phyloP scores from a whole-genome alignment of 2,888 invertebrate genomes.

The Esperia sulphurella region DNA sequence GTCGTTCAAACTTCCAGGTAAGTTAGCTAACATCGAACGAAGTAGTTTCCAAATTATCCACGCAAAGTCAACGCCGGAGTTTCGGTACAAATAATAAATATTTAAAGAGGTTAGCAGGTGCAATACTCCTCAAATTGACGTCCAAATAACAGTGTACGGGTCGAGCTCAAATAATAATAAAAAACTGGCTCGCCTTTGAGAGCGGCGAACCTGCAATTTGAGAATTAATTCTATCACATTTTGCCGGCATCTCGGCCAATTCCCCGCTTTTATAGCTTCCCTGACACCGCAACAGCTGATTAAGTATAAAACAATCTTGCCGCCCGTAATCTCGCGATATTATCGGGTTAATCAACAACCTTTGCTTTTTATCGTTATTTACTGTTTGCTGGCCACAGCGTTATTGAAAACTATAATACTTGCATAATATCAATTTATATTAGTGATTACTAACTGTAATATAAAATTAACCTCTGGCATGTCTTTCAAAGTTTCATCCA shows the following conservation, averaged over 20 bases:
- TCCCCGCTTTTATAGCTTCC: slow-evolving; percentile 45
- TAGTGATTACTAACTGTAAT: no score
- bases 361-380: slow-evolving; percentile 10
- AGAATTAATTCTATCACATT: slow-evolving; percentile 70
- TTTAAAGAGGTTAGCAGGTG: slow-evolving; percentile 71
- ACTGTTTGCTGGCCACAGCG: background rate
- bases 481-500: no score
- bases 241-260: slow-evolving; percentile 47
- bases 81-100: slow-evolving; percentile 61
- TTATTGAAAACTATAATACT: no score
- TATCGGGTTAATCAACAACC: slow-evolving; percentile 43
- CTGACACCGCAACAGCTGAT: slow-evolving; percentile 62
- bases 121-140: slow-evolving; percentile 62
- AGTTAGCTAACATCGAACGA: slow-evolving; percentile 19
- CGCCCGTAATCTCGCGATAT: slow-evolving; percentile 46
- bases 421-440: no score
- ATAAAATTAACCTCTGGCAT: no score
- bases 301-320: slow-evolving; percentile 49
- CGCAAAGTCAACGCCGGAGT: slow-evolving; percentile 35
- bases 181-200: slow-evolving; percentile 43
- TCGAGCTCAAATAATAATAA: slow-evolving; percentile 51
- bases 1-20: background rate
- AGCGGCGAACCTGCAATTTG: slow-evolving; percentile 60
- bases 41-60: slow-evolving; percentile 46
- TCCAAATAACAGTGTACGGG: slow-evolving; percentile 63